Base-by-base conservation (phyloP, 1,140 invertebrate species). In the Pseudomyrmex concolor region DNA sequence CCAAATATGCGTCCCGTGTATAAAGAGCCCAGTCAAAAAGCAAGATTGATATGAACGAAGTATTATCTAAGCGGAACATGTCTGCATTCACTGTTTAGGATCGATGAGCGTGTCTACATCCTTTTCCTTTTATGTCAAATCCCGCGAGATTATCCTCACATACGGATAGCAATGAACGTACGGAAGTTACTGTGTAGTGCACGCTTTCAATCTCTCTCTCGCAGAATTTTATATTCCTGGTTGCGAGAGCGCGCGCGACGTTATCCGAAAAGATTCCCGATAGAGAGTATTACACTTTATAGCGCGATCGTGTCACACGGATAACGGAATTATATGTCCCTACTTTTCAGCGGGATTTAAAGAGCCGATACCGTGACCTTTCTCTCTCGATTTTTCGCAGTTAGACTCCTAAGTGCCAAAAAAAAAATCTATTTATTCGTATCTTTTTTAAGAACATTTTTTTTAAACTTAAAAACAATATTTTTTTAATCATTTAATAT, bases 201-300 rank as follows among this genome's bases (percentile, higher is more conserved):
- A 66, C n/a, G 60, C 73, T 72, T 72, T 43, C 51, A 74, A 72
- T 77, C 68, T 45, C 34, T 34, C 34, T 34, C 66, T 59, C 54
- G 10, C 4, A 19, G 15, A 73, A 71, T 86, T 84, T 86, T 84
- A 64, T 74, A 82, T 74, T 63, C 57, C 17, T 50, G 62, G 34
- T 34, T 34, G 34, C 34, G 34, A 34, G 34, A 34, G 45, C 19
- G 66, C 54, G 19, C 51, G 51, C 45, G 25, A 57, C 48, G 43
- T 54, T 84, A 77, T 77, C 50, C 55, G 57, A 15, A 13, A 22
- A 64, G 48, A 51, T 34, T 22, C 25, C 34, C 54, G 66, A 71
- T 81, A 48, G 34, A 34, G 34, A 34, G 25, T 45, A 67, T 73
- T 71, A 68, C 68, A 82, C 85, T 86, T 86, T 86, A 82, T 82